Conservation (phyloP, 1,140 invertebrate species). For the Wasmannia auropunctata region DNA sequence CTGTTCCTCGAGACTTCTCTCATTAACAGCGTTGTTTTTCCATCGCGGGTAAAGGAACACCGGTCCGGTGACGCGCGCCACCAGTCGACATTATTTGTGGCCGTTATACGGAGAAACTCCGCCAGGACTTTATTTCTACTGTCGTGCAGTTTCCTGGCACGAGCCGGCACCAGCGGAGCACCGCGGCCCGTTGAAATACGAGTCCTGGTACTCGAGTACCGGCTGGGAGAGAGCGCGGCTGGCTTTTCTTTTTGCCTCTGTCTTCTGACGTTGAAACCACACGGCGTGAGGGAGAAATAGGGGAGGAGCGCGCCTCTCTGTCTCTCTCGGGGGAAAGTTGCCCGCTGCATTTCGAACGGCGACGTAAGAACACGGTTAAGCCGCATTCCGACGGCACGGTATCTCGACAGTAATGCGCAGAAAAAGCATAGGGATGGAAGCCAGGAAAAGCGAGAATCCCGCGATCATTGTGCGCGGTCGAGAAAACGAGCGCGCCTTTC, state of each 20-base stretch:
- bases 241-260: conserved; percentile 40
- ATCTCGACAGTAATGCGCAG: conserved; percentile 5
- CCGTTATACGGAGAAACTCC: not conserved
- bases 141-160: conserved; percentile 32
- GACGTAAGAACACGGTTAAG: conserved; percentile 43
- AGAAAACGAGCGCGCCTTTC: not conserved
- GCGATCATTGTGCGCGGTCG: conserved; percentile 14
- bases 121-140: conserved; percentile 41
- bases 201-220: conserved; percentile 17
- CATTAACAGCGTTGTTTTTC: conserved; percentile 37
- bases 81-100: conserved; percentile 30
- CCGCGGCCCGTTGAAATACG: conserved; percentile 42
- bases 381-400: conserved; percentile 5
- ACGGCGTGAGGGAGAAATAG: not conserved
- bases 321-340: conserved; percentile 17
- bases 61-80: not conserved
- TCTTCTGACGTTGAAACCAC: conserved; percentile 39
- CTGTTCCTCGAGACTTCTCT: conserved; percentile 10
- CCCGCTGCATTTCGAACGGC: conserved; percentile 25
- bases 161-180: conserved; percentile 1
- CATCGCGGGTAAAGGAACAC: not conserved
- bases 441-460: not conserved
- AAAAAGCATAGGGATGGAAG: not conserved
- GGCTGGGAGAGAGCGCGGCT: conserved; percentile 37
- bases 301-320: not conserved